Evolutionary conservation across 2,888 invertebrate species (phyloP).

Genomic region (Zelleria hepariella): DNA sequence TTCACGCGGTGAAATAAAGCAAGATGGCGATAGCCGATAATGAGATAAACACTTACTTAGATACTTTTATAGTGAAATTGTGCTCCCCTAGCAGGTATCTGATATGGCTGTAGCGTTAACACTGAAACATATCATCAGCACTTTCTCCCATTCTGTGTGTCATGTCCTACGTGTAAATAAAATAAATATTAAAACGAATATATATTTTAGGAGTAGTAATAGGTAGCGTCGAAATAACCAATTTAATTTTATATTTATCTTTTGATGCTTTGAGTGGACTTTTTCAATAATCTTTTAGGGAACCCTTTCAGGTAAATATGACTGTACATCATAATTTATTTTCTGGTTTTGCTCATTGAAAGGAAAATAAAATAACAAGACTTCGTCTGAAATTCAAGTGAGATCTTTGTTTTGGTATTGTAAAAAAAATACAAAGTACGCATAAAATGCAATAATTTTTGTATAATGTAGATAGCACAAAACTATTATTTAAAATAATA

Average conservation of each 20-base stretch:
- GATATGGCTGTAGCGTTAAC: neutral
- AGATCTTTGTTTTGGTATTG: slow-evolving; percentile 5
- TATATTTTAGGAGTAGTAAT: slow-evolving; percentile 1
- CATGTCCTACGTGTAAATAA: slow-evolving; percentile 29
- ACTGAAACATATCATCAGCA: slow-evolving; percentile 63
- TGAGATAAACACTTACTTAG: too few relatives aligned
- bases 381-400: slow-evolving; percentile 6
- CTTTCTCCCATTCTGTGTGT: slow-evolving; percentile 60
- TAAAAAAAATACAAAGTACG: slow-evolving; percentile 43
- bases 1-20: too few relatives aligned
- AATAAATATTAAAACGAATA: slow-evolving; percentile 20
- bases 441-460: slow-evolving; percentile 55
- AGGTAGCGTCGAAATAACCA: neutral
- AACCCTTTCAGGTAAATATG: slow-evolving; percentile 6
- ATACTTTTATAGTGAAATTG: too few relatives aligned
- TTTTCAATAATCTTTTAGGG: too few relatives aligned
- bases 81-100: too few relatives aligned
- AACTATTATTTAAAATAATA: slow-evolving; percentile 19
- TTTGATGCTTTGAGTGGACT: too few relatives aligned
- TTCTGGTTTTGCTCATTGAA: neutral
- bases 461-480: slow-evolving; percentile 44
- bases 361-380: slow-evolving; percentile 1
- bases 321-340: neutral
- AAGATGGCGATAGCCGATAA: too few relatives aligned
- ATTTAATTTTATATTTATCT: neutral